Base-by-base conservation (phyloP, 2,888 invertebrate species). In the Ferdinandea cuprea region DNA sequence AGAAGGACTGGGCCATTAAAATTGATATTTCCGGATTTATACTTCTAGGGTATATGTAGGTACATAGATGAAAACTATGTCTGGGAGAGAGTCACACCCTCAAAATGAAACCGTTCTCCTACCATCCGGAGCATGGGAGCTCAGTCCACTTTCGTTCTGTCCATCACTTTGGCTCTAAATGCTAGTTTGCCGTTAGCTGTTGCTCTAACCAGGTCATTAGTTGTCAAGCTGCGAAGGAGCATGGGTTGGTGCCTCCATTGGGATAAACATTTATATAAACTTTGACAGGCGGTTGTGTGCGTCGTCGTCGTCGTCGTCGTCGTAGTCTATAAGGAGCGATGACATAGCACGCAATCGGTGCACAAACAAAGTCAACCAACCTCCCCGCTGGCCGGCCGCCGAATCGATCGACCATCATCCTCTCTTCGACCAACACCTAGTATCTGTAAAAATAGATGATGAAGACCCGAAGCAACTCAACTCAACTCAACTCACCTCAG, bases 181-280 rank as follows among this genome's bases (percentile, higher is more conserved):
- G 58, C 17, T 21, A 68, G 54, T 11, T 9, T 3, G 32, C 15
- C 19, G 32, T 15, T 40, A 15, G 25, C 25, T 13, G 37, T 37
- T 32, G 44, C 30, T 28, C 54, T 54, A 42, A 54, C 35, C 50
- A 69, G 30, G 44, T 54, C 69, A 69, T 77, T 77, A 69, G 61
- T 46, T 28, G 30, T 54, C 44, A 19, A 54, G 13, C 9, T 42
- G 19, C 0, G 37, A 52, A 52, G 61, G 25, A 35, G 25, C 42
- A 9, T 58, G 66, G 17, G 37, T 30, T 37, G 54, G 17, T 40
- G 50, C 52, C 73, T 68, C 56, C 61, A 61, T 72, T 63, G 52
- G 76, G 69, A 76, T 71, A 59, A 81, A 69, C 76, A 69, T 69
- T 74, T 74, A 50, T 58, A 69, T 68, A 69, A 74, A 69, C 74